Evolutionary conservation across 2,888 invertebrate genomes (phyloP), one percentile per base, ranked within the genome.

Genomic region (Penaeus monodon): DNA sequence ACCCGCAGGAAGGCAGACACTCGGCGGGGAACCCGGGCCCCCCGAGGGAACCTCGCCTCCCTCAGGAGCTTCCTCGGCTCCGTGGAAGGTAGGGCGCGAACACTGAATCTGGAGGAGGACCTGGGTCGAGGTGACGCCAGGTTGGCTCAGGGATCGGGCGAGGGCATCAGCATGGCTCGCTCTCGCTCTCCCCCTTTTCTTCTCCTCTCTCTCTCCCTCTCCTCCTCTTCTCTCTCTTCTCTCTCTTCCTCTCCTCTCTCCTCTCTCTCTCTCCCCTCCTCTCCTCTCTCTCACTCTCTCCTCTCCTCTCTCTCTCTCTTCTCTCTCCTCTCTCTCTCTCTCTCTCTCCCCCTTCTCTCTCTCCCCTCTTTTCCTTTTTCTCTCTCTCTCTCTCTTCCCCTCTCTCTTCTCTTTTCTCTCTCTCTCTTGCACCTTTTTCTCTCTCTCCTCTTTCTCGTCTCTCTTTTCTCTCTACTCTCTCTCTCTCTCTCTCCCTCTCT

Each of bases 21-120:
- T 86, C 29, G 88, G 88, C 10, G 89, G 89, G 3, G 89, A 89
- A 89, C 81, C 81, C 88, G 57, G 86, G 87, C 44, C 81, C 89
- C 20, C 89, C 89, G 10, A 74, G 80, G 80, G 17, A 82, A 84
- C 73, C 66, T 89, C 24, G 66, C 80, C 12, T 63, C 77, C 22
- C 80, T 89, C 14, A 68, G 88, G 64, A 74, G 70, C n/a, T 88
- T 74, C 77, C 88, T 89, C 73, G 44, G 64, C 22, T 22, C 29
- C n/a, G 66, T 77, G 4, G 44, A 44, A 63, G 81, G 86, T 86
- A 65, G 44, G 73, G 29, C 10, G 57, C 17, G 57, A 17, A 57
- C 17, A 4, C 3, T 1, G 57, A 3, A 57, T 20, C 14, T 12
- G 49, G 49, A 38, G 27, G 38, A 12, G 73, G 81, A 22, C 29